Evolutionary conservation across 2,888 invertebrate species (phyloP), one percentile per base, ranked within the genome.

Genomic region (Brenthis daphne): DNA sequence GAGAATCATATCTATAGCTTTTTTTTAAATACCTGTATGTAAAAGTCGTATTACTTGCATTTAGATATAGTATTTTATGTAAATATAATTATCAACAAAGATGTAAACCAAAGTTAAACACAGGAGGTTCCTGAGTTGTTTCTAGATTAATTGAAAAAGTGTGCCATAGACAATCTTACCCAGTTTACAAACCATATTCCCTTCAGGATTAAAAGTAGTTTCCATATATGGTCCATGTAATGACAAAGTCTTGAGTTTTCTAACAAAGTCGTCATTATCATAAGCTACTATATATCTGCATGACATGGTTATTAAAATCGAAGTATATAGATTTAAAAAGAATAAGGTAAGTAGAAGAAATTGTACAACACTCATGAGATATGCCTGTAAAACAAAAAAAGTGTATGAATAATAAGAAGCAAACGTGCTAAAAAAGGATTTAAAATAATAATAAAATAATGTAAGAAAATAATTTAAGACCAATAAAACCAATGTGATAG

Each of bases 351-450:
- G 75, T 0, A 93, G 82, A 12, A 92, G 75, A 73, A 92, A 93
- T 76, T 93, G 93, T 0, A 93, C 79, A 0, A 93, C 89, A 70
- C 92, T 92, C 86, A 93, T 89, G 16, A 91, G 76, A 70, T 92
- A 90, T n/a, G 90, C 91, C 93, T 93, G 83, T 68, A 88, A 86
- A 16, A 20, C n/a, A 13, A 50, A 20, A 43, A 43, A 1, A 66
- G 16, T 6, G 2, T 0, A 3, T 33, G 12, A 14, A n/a, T 37
- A 12, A 13, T 20, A 12, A 4, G 12, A 14, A 54, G 5, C 20
- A 12, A 24, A 29, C 6, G 12, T 29, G 0, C 6, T 29, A 1
- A 2, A 43, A 43, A 43, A 43, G 37, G 1, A 37, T 0, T 0
- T 0, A 24, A 29, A 29, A 8, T 37, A 37, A 37, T 8, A 37